Conservation (phyloP, 2,797 vertebrate species). For the Cheirogaleus major region DNA sequence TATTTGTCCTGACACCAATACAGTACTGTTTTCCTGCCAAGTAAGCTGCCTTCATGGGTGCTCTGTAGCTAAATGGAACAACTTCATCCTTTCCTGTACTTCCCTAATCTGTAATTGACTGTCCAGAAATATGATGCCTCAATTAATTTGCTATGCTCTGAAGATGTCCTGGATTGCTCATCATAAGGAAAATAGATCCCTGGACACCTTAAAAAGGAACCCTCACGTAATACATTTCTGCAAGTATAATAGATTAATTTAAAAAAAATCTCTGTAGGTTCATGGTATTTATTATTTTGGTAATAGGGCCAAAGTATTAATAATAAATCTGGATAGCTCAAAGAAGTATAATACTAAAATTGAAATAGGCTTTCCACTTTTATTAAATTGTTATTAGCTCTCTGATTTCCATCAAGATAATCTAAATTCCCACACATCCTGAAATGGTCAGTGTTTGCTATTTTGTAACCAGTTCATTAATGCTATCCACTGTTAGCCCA, state of each 20-base stretch:
- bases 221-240: constrained; percentile 39
- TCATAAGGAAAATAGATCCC: constrained; percentile 32
- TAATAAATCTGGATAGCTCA: not conserved
- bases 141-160: constrained; percentile 40
- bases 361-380: not conserved
- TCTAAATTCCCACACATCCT: not conserved
- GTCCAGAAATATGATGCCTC: constrained; percentile 40
- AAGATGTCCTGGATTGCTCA: constrained; percentile 35
- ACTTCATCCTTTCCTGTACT: not conserved
- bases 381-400: constrained; percentile 15
- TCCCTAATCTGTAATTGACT: not conserved
- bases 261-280: not conserved
- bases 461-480: not conserved
- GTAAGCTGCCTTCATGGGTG: not conserved
- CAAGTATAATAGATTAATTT: constrained; percentile 1
- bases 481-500: not conserved
- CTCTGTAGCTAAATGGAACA: not conserved
- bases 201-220: constrained; percentile 42
- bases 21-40: not conserved
- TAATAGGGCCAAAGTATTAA: not conserved
- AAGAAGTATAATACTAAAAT: not conserved
- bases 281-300: not conserved
- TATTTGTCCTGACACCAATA: not conserved
- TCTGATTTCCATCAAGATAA: not conserved
- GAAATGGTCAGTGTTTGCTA: not conserved